phyloP scores from a whole-genome alignment of 2,888 invertebrate genomes.

The Teleogryllus oceanicus region DNA sequence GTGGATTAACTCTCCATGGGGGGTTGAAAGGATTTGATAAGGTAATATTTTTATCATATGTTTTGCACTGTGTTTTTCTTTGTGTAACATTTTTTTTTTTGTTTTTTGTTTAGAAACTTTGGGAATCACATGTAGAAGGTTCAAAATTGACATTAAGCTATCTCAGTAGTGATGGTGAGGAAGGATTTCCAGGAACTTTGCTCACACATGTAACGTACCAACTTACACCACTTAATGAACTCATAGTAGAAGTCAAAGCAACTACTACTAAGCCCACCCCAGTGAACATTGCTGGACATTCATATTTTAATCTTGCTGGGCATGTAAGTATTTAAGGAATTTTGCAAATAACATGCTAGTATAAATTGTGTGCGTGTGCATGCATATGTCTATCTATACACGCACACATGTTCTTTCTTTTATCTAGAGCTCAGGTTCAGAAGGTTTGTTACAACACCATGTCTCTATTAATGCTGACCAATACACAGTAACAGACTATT shows the following conservation, averaged over 20 bases:
- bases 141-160: slow-evolving; percentile 61
- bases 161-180: slow-evolving; percentile 72
- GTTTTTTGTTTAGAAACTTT: slow-evolving; percentile 46
- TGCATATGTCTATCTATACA: no score
- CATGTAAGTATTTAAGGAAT: slow-evolving; percentile 59
- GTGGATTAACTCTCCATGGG: slow-evolving; percentile 72
- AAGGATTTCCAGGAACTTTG: slow-evolving; percentile 86
- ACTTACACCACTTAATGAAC: slow-evolving; percentile 67
- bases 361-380: no score
- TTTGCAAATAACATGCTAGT: neutral
- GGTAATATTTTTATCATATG: slow-evolving; percentile 44
- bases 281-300: slow-evolving; percentile 82
- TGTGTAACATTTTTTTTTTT: neutral
- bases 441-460: slow-evolving; percentile 64
- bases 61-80: neutral
- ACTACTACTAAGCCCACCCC: slow-evolving; percentile 74
- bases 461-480: slow-evolving; percentile 72
- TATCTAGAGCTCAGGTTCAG: slow-evolving; percentile 59
- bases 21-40: slow-evolving; percentile 81
- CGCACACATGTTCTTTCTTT: neutral
- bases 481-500: slow-evolving; percentile 67
- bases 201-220: slow-evolving; percentile 66
- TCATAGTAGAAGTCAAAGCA: slow-evolving; percentile 72
- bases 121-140: slow-evolving; percentile 61
- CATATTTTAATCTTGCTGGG: slow-evolving; percentile 91